phyloP scores from a whole-genome alignment of 2,113 vertebrate genomes.

The Callaeas wilsoni region DNA sequence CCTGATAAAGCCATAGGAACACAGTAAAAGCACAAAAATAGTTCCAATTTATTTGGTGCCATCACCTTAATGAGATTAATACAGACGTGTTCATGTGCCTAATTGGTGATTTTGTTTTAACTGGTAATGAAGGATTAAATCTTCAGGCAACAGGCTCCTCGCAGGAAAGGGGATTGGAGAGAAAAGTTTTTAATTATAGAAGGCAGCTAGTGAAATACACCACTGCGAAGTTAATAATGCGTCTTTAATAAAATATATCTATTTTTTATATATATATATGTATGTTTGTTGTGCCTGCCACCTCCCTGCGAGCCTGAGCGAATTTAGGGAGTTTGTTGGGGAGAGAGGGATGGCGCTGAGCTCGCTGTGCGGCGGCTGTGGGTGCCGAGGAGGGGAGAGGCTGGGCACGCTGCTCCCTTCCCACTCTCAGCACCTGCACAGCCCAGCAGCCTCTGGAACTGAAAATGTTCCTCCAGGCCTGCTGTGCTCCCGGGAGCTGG shows the following conservation, averaged over 20 bases:
- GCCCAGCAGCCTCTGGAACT: no score
- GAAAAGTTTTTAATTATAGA: conserved; percentile 74
- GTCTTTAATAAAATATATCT: neutral
- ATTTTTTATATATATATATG: neutral
- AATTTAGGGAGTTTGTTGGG: neutral
- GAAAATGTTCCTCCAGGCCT: no score
- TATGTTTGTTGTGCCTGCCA: neutral
- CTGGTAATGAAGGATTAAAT: conserved; percentile 86
- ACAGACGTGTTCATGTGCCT: conserved; percentile 83
- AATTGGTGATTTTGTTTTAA: conserved; percentile 88
- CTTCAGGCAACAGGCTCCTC: conserved; percentile 79
- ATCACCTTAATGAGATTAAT: conserved; percentile 88
- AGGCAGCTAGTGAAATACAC: conserved; percentile 52
- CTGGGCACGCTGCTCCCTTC: neutral
- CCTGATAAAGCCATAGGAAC: conserved; percentile 85
- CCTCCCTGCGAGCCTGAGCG: neutral
- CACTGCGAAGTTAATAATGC: conserved; percentile 45
- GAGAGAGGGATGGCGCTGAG: neutral
- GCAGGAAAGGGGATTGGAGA: conserved; percentile 46
- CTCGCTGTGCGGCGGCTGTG: neutral
- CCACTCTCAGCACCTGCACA: neutral
- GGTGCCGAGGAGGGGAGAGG: neutral
- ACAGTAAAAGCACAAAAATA: conserved; percentile 85
- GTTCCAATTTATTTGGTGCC: conserved; percentile 86
- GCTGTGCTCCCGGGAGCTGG: neutral